Percentiles rank a stretch among this genome's conserved stretches.
phyloP scores from a whole-genome alignment of 2,888 invertebrate genomes.

The Steromphala cineraria region DNA sequence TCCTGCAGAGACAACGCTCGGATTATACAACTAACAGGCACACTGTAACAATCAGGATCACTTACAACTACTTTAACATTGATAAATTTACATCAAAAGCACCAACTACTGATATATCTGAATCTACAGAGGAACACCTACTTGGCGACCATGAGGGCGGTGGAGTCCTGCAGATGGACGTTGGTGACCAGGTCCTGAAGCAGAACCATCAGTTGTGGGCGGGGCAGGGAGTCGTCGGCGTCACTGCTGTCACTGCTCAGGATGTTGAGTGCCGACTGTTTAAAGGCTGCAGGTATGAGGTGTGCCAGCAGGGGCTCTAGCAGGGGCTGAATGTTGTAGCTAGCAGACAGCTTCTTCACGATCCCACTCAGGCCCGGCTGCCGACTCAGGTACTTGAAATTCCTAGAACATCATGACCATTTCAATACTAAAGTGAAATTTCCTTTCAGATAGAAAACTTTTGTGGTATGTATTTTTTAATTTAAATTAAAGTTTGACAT shows the following conservation, averaged over 20 bases:
- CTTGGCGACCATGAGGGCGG: conserved; percentile 51
- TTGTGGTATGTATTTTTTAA: no score
- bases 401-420: conserved; percentile 41
- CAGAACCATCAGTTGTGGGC: conserved; percentile 48
- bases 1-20: conserved; percentile 31
- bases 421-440: no score
- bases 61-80: no score
- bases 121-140: conserved; percentile 30
- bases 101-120: no score
- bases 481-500: no score
- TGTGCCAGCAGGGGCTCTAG: conserved; percentile 50
- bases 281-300: conserved; percentile 64
- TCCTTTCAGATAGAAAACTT: no score
- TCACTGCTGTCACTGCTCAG: conserved; percentile 60
- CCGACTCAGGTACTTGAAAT: conserved; percentile 58
- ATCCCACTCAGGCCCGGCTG: conserved; percentile 54
- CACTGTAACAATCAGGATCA: no score
- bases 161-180: conserved; percentile 46
- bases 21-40: no score
- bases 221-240: conserved; percentile 47
- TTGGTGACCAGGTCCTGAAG: conserved; percentile 58
- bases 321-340: conserved; percentile 54
- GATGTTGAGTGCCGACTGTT: conserved; percentile 42
- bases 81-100: no score
- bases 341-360: conserved; percentile 50